Evolutionary conservation across 2,113 vertebrate genomes (phyloP), one percentile per base, ranked within the genome.

Genomic region (Anguilla rostrata): DNA sequence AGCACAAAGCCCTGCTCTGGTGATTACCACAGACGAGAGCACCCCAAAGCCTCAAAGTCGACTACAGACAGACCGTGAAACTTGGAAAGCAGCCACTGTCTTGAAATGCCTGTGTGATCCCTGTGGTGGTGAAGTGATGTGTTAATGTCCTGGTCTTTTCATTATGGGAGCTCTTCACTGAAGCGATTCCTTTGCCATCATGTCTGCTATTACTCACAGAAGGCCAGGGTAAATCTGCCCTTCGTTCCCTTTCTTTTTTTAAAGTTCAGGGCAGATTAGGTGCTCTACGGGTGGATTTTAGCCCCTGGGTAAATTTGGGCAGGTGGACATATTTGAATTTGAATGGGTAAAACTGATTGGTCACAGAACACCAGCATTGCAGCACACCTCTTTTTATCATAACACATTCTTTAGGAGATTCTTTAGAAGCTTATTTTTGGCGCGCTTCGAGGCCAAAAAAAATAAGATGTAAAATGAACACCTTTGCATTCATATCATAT

Each of bases 1-100:
- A 53, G 12, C 49, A 11, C 49, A 53, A 14, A 53, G 49, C 12
- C 49, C 49, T 53, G 88, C 89, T 91, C 88, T 92, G 89, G 89
- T 89, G 86, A 89, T 85, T 63, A 84, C 83, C 84, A 71, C 86
- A 93, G 88, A 90, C 90, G 87, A 88, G 85, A 87, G 86, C 82
- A 82, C 89, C 53, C 71, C 88, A 66, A 80, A 91, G 89, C 81
- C 90, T 89, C 89, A 87, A 83, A 90, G 86, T 92, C 90, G 90
- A 88, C 89, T 91, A 53, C 86, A 91, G 90, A 90, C 88, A 84
- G 56, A 86, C 39, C 75, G 57, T 79, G 81, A 20, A 66, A 80
- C 84, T 85, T 82, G 83, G 56, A 78, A 82, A 39, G 82, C 82
- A 84, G 82, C 82, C 43, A 26, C 43, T 66, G 81, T 86, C 26